Evolutionary conservation across 2,113 vertebrate species (phyloP).

Genomic region (Taxidea taxus): DNA sequence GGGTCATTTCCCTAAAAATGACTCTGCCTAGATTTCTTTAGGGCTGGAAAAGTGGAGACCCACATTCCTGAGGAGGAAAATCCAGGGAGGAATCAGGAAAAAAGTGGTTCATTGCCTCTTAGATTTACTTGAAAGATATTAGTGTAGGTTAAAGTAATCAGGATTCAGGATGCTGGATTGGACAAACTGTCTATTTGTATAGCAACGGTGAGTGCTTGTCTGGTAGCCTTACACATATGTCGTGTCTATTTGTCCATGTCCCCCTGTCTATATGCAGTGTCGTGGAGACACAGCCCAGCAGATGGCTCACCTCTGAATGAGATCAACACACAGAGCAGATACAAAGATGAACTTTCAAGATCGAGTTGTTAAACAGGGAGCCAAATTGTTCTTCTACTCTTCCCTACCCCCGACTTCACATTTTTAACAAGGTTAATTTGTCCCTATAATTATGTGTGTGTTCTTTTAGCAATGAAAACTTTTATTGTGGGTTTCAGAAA

Average conservation of each 20-base stretch:
- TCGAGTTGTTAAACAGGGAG: background rate
- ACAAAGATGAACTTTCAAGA: slow-evolving; percentile 32
- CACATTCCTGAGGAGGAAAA: background rate
- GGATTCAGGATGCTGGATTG: background rate
- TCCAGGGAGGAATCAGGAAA: background rate
- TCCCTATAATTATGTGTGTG: slow-evolving; percentile 41
- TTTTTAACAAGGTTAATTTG: slow-evolving; percentile 61
- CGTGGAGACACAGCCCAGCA: slow-evolving; percentile 10
- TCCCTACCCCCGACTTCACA: background rate
- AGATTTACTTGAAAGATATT: background rate
- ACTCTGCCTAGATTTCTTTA: background rate
- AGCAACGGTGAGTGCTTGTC: background rate
- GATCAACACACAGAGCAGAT: slow-evolving; percentile 14
- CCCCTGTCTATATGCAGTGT: background rate
- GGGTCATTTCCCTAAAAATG: background rate
- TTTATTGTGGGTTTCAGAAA: slow-evolving; percentile 56
- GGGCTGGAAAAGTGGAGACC: background rate
- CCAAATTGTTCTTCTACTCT: background rate
- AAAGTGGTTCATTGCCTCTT: background rate
- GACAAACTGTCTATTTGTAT: background rate
- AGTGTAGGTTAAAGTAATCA: background rate
- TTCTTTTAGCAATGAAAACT: slow-evolving; percentile 47
- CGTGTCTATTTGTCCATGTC: background rate
- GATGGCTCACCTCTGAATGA: slow-evolving; percentile 52
- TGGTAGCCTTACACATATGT: background rate